Evolutionary conservation across 2,888 invertebrate species (phyloP), one percentile per base, ranked within the genome.

Genomic region (Ecdyonurus torrentis): DNA sequence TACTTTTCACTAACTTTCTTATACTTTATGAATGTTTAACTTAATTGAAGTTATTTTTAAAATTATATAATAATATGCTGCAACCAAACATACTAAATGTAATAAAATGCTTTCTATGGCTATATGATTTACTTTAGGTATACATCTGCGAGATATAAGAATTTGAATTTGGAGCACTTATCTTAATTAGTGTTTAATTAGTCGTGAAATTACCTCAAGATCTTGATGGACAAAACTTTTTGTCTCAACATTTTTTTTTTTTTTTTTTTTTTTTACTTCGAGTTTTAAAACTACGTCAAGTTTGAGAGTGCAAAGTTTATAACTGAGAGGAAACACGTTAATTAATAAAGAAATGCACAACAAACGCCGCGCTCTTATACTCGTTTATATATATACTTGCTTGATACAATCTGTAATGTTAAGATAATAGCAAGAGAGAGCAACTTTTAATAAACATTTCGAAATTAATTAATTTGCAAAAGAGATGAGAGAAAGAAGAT

Each of bases 151-250:
- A n/a, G n/a, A n/a, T n/a, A n/a, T n/a, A n/a, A n/a, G n/a, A n/a
- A n/a, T n/a, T n/a, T n/a, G n/a, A n/a, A n/a, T n/a, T n/a, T n/a
- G n/a, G n/a, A n/a, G n/a, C n/a, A n/a, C 50, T 10, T 50, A 18
- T 50, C 7, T 7, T 22, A 55, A 55, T 55, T 55, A 55, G 55
- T 55, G 55, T 55, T 55, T 55, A 55, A 55, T 55, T 55, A 55
- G 55, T 55, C n/a, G 55, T 55, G 55, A 55, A 55, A 55, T 55
- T 55, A 55, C 55, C 55, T 55, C 20, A 20, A n/a, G 5, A n/a
- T n/a, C 7, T 5, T 50, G 10, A 50, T 50, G 18, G 50, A n/a
- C n/a, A n/a, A 50, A 50, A 50, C 50, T 50, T 50, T 50, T 50
- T n/a, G n/a, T n/a, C 37, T 37, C 15, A 10, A 10, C 15, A 37